Evolutionary conservation across 2,797 vertebrate species (phyloP).

Genomic region (Leptatherina wallacei): DNA sequence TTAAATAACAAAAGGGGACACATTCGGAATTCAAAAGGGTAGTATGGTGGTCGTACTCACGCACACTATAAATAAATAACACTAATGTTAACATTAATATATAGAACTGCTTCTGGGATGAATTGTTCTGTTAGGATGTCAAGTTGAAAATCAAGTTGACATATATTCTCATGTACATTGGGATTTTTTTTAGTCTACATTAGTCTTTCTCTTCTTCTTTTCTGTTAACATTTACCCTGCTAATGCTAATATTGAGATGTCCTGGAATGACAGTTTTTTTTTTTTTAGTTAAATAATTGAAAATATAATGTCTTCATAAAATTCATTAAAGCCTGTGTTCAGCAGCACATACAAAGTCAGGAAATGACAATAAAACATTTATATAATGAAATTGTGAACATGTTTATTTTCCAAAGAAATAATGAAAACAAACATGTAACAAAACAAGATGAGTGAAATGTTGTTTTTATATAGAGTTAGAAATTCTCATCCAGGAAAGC

Average conservation of each 20-base stretch:
- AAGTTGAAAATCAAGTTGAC: slow-evolving; percentile 36
- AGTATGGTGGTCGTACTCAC: too few species aligned
- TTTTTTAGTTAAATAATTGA: neutral
- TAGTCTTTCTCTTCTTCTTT: neutral
- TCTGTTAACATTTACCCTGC: neutral
- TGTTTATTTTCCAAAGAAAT: neutral
- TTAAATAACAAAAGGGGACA: neutral
- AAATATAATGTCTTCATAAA: neutral
- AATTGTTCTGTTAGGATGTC: slow-evolving; percentile 25
- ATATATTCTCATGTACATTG: slow-evolving; percentile 11
- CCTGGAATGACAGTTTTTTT: neutral
- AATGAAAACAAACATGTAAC: neutral
- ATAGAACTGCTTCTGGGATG: slow-evolving; percentile 26
- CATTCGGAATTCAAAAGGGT: too few species aligned
- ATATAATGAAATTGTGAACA: neutral
- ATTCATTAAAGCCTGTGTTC: neutral
- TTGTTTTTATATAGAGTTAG: slow-evolving; percentile 16
- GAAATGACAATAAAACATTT: neutral
- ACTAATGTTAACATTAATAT: slow-evolving; percentile 5
- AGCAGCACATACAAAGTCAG: neutral
- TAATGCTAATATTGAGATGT: neutral
- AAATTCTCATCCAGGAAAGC: slow-evolving; percentile 17
- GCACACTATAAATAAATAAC: neutral
- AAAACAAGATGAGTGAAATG: neutral
- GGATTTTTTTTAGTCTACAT: neutral